Percentiles rank a stretch among this genome's conserved stretches.
phyloP scores from a whole-genome alignment of 2,888 invertebrate species.

The Plutella xylostella region DNA sequence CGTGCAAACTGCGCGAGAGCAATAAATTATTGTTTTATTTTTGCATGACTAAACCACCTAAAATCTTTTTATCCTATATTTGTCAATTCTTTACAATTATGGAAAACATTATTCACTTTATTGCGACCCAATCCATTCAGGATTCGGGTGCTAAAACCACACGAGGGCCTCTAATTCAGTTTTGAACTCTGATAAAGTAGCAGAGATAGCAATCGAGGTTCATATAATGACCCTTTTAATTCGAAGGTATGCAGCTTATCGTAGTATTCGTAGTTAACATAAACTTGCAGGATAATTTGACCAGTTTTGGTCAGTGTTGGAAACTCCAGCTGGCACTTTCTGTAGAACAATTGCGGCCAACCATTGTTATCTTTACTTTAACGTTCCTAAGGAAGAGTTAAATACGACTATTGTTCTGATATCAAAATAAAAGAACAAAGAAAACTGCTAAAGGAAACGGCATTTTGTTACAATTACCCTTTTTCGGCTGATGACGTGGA shows the following conservation, averaged over 20 bases:
- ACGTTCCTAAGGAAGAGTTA: constrained; percentile 9
- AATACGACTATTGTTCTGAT: constrained; percentile 2
- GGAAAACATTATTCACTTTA: too few relatives aligned
- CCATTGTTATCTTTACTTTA: constrained; percentile 22
- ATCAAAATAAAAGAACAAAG: constrained; percentile 3
- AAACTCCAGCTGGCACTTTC: constrained; percentile 23
- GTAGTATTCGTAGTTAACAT: constrained; percentile 20
- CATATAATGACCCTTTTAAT: constrained; percentile 13
- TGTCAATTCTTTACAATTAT: too few relatives aligned
- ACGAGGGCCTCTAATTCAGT: too few relatives aligned
- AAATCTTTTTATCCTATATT: too few relatives aligned
- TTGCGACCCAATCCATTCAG: too few relatives aligned
- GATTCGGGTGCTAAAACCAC: not conserved
- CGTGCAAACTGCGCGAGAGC: too few relatives aligned
- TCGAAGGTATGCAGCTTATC: constrained; percentile 21
- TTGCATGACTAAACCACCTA: too few relatives aligned
- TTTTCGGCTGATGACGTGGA: not conserved
- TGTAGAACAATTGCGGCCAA: constrained; percentile 21
- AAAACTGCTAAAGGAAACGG: not conserved
- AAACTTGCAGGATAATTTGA: constrained; percentile 36
- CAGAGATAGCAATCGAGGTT: constrained; percentile 6
- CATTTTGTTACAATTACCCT: constrained; percentile 3
- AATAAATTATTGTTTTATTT: too few relatives aligned
- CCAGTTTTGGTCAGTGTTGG: constrained; percentile 29
- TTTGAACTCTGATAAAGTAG: constrained; percentile 5